A percentile compares a stretch with the other conserved stretches of the same genome.
Evolutionary conservation across 2,113 vertebrate species (phyloP).

Genomic region (Gobio gobio): DNA sequence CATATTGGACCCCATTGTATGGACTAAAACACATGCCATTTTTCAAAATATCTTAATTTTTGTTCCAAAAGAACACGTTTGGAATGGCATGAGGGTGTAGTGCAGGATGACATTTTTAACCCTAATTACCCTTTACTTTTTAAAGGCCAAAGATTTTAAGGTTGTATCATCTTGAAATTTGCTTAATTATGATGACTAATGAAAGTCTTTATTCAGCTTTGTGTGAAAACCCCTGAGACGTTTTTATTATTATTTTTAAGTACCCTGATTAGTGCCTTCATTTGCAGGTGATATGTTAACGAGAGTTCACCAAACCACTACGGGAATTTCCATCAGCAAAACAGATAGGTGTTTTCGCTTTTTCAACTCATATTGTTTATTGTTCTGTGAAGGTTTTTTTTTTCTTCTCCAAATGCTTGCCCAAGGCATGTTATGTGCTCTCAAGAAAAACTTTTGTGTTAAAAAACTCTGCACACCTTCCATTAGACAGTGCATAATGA

Average conservation of each 20-base stretch:
- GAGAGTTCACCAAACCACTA: constrained; percentile 24
- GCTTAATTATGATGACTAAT: constrained; percentile 42
- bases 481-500: constrained; percentile 4
- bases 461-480: background rate
- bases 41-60: background rate
- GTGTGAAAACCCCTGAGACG: constrained; percentile 45
- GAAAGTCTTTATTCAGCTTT: constrained; percentile 32
- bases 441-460: constrained; percentile 40
- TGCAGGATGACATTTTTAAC: background rate
- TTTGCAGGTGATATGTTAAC: constrained; percentile 42
- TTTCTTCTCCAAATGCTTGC: constrained; percentile 29
- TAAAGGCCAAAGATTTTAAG: background rate
- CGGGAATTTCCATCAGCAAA: constrained; percentile 60
- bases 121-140: background rate
- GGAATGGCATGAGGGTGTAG: background rate
- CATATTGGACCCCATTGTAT: background rate
- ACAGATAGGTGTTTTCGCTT: constrained; percentile 34
- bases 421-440: constrained; percentile 52
- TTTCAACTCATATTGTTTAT: constrained; percentile 46
- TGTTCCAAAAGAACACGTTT: background rate
- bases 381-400: constrained; percentile 25
- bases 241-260: constrained; percentile 48
- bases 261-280: constrained; percentile 55
- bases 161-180: background rate
- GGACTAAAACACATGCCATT: background rate